phyloP scores from a whole-genome alignment of 2,113 vertebrate species.

The Uria lomvia region DNA sequence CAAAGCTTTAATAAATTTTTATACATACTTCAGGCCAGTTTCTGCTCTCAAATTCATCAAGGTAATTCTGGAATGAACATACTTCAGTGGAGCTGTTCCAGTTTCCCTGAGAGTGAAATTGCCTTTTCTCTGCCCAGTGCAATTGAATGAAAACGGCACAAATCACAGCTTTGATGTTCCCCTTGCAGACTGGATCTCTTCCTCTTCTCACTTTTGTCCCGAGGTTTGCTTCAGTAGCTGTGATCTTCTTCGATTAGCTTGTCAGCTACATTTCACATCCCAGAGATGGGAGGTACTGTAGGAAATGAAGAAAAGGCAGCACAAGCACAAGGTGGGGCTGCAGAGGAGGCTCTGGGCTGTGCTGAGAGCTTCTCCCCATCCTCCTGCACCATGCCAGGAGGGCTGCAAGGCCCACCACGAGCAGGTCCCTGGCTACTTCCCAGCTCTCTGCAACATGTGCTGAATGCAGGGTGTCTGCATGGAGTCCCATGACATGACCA shows the following conservation, averaged over 20 bases:
- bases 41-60: not conserved
- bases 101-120: not conserved
- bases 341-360: not conserved
- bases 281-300: not conserved
- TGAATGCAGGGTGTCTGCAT: not conserved
- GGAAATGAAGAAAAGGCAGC: not conserved
- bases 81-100: not conserved
- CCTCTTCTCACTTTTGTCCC: not conserved
- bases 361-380: not conserved
- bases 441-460: not conserved
- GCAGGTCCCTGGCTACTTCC: not conserved
- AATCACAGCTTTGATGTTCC: not conserved
- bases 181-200: not conserved
- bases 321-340: not conserved
- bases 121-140: not conserved
- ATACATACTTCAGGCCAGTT: not conserved
- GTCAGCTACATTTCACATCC: not conserved
- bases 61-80: not conserved
- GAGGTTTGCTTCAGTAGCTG: not conserved
- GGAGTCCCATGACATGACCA: fast-evolving
- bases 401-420: not conserved
- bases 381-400: not conserved
- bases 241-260: not conserved
- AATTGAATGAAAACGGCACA: fast-evolving
- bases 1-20: constrained; percentile 33